These are phyloP conservation scores for Drosophila hydei DNA, from an alignment of 1,140 invertebrate species.

Conservation along the genomic window DNA sequence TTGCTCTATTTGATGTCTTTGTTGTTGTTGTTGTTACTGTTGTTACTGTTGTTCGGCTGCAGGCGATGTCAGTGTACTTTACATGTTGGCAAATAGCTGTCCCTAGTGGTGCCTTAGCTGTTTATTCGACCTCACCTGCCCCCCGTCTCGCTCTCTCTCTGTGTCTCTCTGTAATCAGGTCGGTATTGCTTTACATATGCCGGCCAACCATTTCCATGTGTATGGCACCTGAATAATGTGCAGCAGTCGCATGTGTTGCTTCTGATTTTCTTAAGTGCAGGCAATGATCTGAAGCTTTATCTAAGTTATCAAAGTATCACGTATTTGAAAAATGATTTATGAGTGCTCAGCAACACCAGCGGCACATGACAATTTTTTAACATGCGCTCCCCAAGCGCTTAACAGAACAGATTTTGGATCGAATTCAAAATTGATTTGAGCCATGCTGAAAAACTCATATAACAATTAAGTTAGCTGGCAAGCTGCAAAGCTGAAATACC, in stretches of 20 bases:
- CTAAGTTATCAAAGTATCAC: slow-evolving; percentile 22
- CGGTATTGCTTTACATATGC: slow-evolving; percentile 26
- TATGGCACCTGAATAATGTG: too few relatives aligned
- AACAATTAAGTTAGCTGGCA: slow-evolving; percentile 25
- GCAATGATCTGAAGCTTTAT: slow-evolving; percentile 39
- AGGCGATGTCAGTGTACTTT: slow-evolving; percentile 48
- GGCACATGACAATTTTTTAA: slow-evolving; percentile 49
- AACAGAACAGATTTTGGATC: slow-evolving; percentile 28
- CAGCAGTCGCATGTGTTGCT: slow-evolving; percentile 25
- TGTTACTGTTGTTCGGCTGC: slow-evolving; percentile 17
- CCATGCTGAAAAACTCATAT: not conserved
- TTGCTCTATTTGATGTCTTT: slow-evolving; percentile 33
- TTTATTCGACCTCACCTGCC: slow-evolving; percentile 8
- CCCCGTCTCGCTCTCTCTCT: too few relatives aligned
- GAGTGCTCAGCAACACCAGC: slow-evolving; percentile 1
- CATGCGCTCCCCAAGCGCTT: too few relatives aligned
- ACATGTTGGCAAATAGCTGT: slow-evolving; percentile 50
- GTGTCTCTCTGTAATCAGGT: not conserved
- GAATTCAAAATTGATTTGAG: slow-evolving; percentile 72
- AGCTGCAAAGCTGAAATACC: slow-evolving; percentile 31
- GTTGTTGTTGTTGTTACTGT: slow-evolving; percentile 8
- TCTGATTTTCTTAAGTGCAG: slow-evolving; percentile 49
- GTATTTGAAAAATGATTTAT: slow-evolving; percentile 39
- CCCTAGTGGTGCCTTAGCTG: slow-evolving; percentile 37
- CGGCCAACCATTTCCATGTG: slow-evolving; percentile 26